Percentiles rank a stretch among this genome's conserved stretches.
phyloP scores from a whole-genome alignment of 2,888 invertebrate species.

The Diarsia dahlii region DNA sequence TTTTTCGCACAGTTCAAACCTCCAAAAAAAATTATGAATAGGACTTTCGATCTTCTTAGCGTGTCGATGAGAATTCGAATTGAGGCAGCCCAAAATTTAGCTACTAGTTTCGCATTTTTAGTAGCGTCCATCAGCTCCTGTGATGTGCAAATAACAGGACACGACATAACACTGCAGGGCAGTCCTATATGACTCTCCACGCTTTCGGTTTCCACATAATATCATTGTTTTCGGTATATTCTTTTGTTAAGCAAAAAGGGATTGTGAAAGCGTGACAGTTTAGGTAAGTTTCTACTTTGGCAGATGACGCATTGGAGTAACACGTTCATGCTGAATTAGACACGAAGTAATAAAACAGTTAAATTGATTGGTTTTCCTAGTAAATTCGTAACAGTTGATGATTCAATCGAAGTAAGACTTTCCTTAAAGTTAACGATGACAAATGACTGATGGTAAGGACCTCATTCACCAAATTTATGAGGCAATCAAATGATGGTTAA shows the following conservation, averaged over 20 bases:
- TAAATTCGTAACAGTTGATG: conserved; percentile 17
- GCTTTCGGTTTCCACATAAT: conserved; percentile 18
- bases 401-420: conserved; percentile 10
- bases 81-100: too few relatives aligned
- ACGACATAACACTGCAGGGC: too few relatives aligned
- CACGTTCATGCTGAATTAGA: conserved; percentile 9
- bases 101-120: too few relatives aligned
- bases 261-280: conserved; percentile 11
- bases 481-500: not conserved
- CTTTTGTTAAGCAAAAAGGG: conserved; percentile 25
- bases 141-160: too few relatives aligned
- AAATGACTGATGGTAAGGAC: not conserved
- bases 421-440: not conserved
- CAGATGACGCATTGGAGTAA: conserved; percentile 10
- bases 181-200: not conserved
- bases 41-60: conserved; percentile 8
- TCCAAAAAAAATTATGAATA: not conserved
- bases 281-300: conserved; percentile 28
- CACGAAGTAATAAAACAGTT: conserved; percentile 3
- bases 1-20: not conserved
- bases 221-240: conserved; percentile 16
- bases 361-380: conserved; percentile 17
- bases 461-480: not conserved
- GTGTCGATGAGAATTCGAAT: too few relatives aligned
- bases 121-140: too few relatives aligned